Evolutionary conservation across 2,888 invertebrate genomes (phyloP).

Genomic region (Latrodectus hesperus): DNA sequence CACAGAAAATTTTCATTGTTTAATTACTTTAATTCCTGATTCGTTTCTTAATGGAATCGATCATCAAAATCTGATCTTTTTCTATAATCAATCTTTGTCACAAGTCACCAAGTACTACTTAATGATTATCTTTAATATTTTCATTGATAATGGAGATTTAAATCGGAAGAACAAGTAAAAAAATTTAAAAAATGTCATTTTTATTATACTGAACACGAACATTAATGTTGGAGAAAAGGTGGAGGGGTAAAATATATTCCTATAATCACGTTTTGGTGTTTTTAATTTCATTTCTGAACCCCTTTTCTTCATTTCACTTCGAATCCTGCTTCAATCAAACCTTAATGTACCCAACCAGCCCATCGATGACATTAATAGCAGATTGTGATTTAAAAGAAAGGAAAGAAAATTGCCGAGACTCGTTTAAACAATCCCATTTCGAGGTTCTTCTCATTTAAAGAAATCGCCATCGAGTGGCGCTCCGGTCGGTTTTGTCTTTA

Average conservation of each 20-base stretch:
- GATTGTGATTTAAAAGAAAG: slow-evolving; percentile 42
- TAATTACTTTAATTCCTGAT: too few species aligned
- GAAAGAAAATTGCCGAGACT: slow-evolving; percentile 38
- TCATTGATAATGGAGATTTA: background rate
- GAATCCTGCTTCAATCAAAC: background rate
- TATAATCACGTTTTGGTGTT: slow-evolving; percentile 5
- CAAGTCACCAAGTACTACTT: background rate
- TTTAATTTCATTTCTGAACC: slow-evolving; percentile 3
- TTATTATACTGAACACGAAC: background rate
- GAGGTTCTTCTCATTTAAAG: slow-evolving; percentile 50
- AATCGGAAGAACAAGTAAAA: background rate
- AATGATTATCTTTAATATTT: background rate
- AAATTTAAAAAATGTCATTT: background rate
- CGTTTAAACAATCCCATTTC: slow-evolving; percentile 51
- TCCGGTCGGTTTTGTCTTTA: slow-evolving; percentile 59
- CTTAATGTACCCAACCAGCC: slow-evolving; percentile 14
- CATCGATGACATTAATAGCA: slow-evolving; percentile 55
- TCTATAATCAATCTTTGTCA: background rate
- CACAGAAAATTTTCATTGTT: too few species aligned
- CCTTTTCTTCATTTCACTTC: background rate
- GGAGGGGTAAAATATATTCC: background rate
- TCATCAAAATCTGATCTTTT: background rate
- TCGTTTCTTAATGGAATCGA: too few species aligned
- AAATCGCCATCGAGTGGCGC: slow-evolving; percentile 41
- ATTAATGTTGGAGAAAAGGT: background rate